Conservation (phyloP, 2,113 vertebrate genomes). For the Meleagris gallopavo region DNA sequence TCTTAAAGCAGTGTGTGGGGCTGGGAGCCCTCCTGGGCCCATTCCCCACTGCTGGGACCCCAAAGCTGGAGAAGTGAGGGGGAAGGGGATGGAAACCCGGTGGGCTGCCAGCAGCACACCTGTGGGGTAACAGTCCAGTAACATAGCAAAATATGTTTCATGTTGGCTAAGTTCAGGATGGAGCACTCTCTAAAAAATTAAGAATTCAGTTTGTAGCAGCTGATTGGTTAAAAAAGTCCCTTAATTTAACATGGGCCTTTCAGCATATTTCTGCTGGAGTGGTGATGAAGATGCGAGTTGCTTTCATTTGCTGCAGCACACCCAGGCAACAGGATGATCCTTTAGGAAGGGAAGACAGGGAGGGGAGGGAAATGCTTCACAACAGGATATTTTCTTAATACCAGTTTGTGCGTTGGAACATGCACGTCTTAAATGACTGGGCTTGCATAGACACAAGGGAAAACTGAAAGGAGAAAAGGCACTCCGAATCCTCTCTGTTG, state of each 20-base stretch:
- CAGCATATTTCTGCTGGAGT: background rate
- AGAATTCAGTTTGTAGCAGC: background rate
- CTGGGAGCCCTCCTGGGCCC: background rate
- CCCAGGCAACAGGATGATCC: background rate
- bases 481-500: background rate
- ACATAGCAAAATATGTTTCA: background rate
- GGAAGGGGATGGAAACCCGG: background rate
- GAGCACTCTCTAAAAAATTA: background rate
- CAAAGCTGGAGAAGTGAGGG: background rate
- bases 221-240: background rate
- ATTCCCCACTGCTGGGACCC: background rate
- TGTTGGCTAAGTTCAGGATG: accelerated
- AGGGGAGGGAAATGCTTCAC: background rate
- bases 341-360: background rate
- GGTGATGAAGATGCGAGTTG: background rate
- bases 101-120: background rate
- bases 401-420: background rate
- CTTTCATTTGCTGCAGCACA: background rate
- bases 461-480: background rate
- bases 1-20: background rate
- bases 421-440: background rate
- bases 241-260: background rate
- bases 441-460: background rate
- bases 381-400: background rate
- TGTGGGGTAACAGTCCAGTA: background rate